A percentile compares a stretch with the other conserved stretches of the same genome.
These are phyloP conservation scores for Ceratina calcarata DNA, from an alignment of 1,140 invertebrate species.

Conservation along the genomic window DNA sequence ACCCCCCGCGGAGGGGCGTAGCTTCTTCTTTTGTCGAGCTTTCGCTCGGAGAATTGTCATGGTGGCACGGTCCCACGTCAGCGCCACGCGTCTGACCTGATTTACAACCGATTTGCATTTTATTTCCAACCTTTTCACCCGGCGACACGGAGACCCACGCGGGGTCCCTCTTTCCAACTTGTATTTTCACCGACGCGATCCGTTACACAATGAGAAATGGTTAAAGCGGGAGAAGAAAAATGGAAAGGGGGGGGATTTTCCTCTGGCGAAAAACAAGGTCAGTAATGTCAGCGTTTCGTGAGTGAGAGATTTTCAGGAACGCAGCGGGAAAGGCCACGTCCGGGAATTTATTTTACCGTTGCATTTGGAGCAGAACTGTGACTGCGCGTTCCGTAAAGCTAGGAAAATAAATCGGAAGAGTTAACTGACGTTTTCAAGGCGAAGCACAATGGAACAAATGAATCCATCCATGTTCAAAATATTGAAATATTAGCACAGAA, in stretches of 20 bases:
- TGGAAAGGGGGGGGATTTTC: neutral
- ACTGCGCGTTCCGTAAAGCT: neutral
- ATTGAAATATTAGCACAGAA: no score
- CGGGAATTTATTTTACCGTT: neutral
- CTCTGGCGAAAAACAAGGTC: slow-evolving; percentile 49
- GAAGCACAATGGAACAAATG: neutral
- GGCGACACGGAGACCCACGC: slow-evolving; percentile 1
- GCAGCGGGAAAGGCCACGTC: neutral
- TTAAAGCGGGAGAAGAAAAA: neutral
- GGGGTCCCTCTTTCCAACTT: neutral
- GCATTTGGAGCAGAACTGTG: neutral
- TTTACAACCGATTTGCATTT: slow-evolving; percentile 66
- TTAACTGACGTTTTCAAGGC: neutral
- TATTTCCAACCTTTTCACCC: slow-evolving; percentile 31
- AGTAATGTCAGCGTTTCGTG: slow-evolving; percentile 24
- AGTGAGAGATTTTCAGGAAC: neutral
- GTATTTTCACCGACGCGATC: slow-evolving; percentile 37
- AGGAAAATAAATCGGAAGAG: neutral
- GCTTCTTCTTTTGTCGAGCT: slow-evolving; percentile 6
- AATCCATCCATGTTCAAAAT: neutral
- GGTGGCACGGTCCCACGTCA: slow-evolving; percentile 32
- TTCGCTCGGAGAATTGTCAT: slow-evolving; percentile 16
- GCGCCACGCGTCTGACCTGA: slow-evolving; percentile 67
- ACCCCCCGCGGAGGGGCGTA: slow-evolving; percentile 49
- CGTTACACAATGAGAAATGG: slow-evolving; percentile 18